Conservation (phyloP, 2,888 invertebrate genomes). For the Ommatoiulus sabulosus region DNA sequence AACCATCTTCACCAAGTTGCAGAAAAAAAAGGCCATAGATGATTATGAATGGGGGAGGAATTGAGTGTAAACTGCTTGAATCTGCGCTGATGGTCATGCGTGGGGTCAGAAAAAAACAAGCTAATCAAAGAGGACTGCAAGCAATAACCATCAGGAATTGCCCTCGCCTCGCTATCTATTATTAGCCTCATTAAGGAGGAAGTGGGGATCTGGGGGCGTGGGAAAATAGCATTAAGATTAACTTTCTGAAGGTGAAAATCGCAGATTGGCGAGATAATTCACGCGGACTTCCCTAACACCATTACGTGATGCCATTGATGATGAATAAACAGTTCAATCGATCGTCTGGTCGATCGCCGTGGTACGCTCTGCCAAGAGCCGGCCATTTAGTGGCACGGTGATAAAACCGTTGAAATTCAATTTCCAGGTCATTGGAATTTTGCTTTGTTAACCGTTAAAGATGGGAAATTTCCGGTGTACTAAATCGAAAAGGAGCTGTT, state of each 20-base stretch:
- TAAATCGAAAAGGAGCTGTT: neutral
- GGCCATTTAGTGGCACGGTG: neutral
- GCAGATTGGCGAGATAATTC: neutral
- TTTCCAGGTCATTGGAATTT: conserved; percentile 19
- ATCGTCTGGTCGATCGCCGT: neutral
- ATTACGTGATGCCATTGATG: neutral
- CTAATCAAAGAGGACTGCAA: neutral
- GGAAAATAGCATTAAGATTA: conserved; percentile 2
- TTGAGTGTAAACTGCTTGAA: neutral
- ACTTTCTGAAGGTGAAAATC: conserved; percentile 9
- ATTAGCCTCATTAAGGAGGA: conserved; percentile 5
- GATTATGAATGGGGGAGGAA: conserved; percentile 4
- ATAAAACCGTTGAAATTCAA: neutral
- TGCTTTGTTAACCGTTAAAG: neutral
- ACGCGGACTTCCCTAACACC: neutral
- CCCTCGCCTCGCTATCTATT: neutral
- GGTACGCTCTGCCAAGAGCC: neutral
- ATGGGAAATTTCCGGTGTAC: neutral
- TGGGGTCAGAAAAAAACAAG: neutral
- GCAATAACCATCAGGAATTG: conserved; percentile 20
- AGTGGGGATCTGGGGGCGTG: neutral
- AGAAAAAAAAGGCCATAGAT: neutral
- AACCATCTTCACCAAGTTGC: neutral
- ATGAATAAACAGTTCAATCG: neutral
- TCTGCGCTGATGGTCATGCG: neutral